Evolutionary conservation across 2,113 vertebrate species (phyloP), one percentile per base, ranked within the genome.

Genomic region (Corvus moneduloides): DNA sequence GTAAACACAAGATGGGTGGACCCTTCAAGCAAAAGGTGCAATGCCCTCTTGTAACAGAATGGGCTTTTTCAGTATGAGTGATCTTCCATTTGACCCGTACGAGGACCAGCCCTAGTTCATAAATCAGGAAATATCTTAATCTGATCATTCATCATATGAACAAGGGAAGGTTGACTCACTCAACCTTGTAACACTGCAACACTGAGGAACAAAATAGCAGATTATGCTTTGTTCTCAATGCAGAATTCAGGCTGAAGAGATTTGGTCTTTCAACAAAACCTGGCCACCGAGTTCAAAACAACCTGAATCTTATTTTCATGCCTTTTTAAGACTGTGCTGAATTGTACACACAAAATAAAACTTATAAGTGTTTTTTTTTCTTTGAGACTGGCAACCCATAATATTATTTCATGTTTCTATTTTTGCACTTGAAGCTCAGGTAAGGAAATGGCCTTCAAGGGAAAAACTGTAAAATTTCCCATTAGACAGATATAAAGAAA

Each of bases 121-220:
- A 41, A 69, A 90, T 62, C 66, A 64, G 56, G 52, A 95, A 87
- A 78, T 64, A 19, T 44, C 52, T 93, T 84, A 43, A 84, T 37
- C 61, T 81, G 52, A 39, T 52, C 33, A 43, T 52, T 55, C 10
- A 22, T 75, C 43, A 61, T 21, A 39, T 2, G 1, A 93, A 33
- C 39, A 74, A 35, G 17, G 33, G 32, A 78, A 91, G 58, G 27
- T 17, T 89, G 78, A 84, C 64, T 78, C 74, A 93, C 32, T 68
- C 48, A 72, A 8, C 24, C 54, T 85, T 67, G 41, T n/a, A 48
- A 59, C 33, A 28, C 2, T 56, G 16, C 33, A 66, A 56, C 39
- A 56, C 51, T 33, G 41, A 61, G 20, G 69, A 84, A 30, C 33
- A 84, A 13, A 55, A 43, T 15, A 23, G 48, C 51, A 91, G 39